Evolutionary conservation across 2,113 vertebrate genomes (phyloP), one percentile per base, ranked within the genome.

Genomic region (Glaucidium brasilianum): DNA sequence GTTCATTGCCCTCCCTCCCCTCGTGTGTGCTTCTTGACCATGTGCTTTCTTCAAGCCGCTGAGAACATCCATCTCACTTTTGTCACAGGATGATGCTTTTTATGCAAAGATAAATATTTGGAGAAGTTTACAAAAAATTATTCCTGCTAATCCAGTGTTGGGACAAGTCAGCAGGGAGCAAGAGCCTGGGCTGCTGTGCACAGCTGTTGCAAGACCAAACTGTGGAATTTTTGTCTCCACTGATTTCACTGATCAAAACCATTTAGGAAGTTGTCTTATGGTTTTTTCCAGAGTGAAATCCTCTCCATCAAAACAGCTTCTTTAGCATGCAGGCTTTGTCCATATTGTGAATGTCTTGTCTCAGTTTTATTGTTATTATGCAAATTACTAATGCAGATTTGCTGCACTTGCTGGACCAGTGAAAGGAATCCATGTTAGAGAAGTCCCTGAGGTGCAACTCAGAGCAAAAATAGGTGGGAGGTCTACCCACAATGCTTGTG

Each of bases 51-150:
- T 66, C 52, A 81, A 80, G 39, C 32, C 2, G 7, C 84, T 30
- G 60, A 88, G 71, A 82, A 45, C 66, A 83, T 88, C 71, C 74
- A 45, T 94, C 95, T 94, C 73, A 66, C 39, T 95, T 84, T 52
- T 91, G 85, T 86, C 64, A 92, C 35, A 49, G 68, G 76, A 81
- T 79, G 74, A 79, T 91, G 47, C 11, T 50, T 92, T 74, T 87
- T 86, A 52, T 81, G 25, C 26, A 52, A 92, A 68, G 10, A 45
- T 91, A 96, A 96, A 94, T 93, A 92, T 96, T 97, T 96, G 82
- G 76, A 94, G 43, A 95, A 68, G 91, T 94, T 97, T 95, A 68
- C 47, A 64, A 88, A 94, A 94, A 56, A 88, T 77, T 71, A 67
- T 90, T 92, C 35, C 52, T 90, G 47, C 68, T 90, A 66, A 86